Percentiles rank a stretch among this genome's conserved stretches.
These are phyloP conservation scores for Coenonympha glycerion DNA, from an alignment of 2,888 invertebrate species.

Conservation along the genomic window DNA sequence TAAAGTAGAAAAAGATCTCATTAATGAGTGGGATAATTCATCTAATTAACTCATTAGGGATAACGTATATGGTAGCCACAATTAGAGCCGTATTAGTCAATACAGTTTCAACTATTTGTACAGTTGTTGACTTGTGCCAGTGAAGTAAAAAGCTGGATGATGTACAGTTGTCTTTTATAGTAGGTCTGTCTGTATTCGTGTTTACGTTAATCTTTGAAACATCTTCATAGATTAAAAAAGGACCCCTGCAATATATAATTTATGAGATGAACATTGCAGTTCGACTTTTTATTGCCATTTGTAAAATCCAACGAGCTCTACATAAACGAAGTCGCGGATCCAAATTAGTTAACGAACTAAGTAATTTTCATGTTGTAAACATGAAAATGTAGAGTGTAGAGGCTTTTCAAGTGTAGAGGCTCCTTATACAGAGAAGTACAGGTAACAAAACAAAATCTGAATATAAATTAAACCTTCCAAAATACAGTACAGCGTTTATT, in stretches of 20 bases:
- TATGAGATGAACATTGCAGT: too few species aligned
- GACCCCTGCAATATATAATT: too few species aligned
- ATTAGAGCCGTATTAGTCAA: conserved; percentile 18
- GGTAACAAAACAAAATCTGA: neutral
- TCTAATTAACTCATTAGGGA: conserved; percentile 23
- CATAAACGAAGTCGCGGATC: too few species aligned
- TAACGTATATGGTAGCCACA: conserved; percentile 13
- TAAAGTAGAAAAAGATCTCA: conserved; percentile 7
- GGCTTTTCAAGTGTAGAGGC: too few species aligned
- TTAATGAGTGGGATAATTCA: conserved; percentile 17
- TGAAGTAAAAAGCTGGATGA: neutral
- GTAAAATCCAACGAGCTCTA: too few species aligned
- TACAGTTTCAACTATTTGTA: conserved; percentile 15
- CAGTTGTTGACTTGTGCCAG: neutral
- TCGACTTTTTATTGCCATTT: too few species aligned
- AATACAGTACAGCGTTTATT: neutral
- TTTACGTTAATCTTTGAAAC: too few species aligned
- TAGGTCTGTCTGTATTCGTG: neutral
- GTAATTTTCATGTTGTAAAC: too few species aligned
- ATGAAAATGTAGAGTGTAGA: too few species aligned
- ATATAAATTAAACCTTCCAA: conserved; percentile 1
- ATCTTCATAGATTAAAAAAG: too few species aligned
- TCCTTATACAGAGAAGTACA: neutral
- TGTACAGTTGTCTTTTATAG: neutral
- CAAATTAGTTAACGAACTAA: too few species aligned